Conservation (phyloP, 2,113 vertebrate genomes). For the Burhinus oedicnemus region DNA sequence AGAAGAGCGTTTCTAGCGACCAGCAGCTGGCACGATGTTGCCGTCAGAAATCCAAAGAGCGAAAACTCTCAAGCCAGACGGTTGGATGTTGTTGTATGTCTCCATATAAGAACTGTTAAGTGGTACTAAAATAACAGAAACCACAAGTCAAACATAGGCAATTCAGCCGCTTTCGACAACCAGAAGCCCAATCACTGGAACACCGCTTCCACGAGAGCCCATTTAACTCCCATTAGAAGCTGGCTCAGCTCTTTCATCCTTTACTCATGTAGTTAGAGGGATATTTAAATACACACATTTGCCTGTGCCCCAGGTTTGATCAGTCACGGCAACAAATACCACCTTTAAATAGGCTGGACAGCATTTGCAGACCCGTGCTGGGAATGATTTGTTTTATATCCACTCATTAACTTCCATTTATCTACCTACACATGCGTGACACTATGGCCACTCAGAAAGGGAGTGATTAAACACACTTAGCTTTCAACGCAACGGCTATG, state of each 20-base stretch:
- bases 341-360: background rate
- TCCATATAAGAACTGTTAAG: background rate
- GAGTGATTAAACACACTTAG: background rate
- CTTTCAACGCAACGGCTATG: background rate
- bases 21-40: background rate
- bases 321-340: background rate
- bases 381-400: background rate
- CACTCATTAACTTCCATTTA: background rate
- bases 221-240: background rate
- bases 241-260: background rate
- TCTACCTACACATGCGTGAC: background rate
- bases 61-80: background rate
- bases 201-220: background rate
- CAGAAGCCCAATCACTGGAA: background rate
- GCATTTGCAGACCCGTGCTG: background rate
- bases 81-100: fast-evolving
- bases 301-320: background rate
- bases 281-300: background rate
- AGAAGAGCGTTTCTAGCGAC: fast-evolving
- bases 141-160: background rate
- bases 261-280: background rate
- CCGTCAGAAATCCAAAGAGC: background rate
- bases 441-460: background rate
- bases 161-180: background rate
- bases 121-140: background rate